Base-by-base conservation (phyloP, 2,888 invertebrate species). In the Pharmacophagus antenor region DNA sequence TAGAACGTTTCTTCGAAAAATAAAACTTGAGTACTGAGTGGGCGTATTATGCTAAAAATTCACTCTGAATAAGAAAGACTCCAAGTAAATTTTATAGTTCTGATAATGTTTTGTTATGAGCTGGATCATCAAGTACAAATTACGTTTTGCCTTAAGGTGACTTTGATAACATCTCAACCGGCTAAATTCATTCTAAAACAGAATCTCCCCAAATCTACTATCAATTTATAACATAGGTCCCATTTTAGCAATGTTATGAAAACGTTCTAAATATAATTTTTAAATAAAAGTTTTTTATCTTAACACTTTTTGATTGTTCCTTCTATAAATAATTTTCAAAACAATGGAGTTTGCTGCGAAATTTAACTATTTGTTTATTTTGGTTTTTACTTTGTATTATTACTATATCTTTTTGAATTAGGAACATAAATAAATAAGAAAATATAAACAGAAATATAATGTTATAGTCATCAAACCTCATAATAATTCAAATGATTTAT, bases 131-230 rank as follows among this genome's bases (percentile, higher is more conserved):
- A 46, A 44, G 50, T 22, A 22, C 5, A 20, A 50, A 49, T 17
- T 42, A 37, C 44, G 22, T 59, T 57, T 58, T 31, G 60, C 60
- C 60, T 60, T 55, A 55, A 55, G 55, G 50, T 51, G 50, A 27
- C 21, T 51, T 37, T 50, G 60, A 60, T 60, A 50, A 44, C n/a
- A 60, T 60, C 60, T 60, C 17, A 37, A 60, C 50, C 44, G 27
- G 21, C 23, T 50, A 55, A 44, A 51, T 55, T 46, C 59, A 59
- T 54, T 42, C 48, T 49, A 31, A 55, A 46, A 55, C 55, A 46
- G 18, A 55, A 55, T 59, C 50, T 60, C 50, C 54, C 23, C 44
- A 31, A 51, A 49, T 55, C 55, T 55, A 46, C 41, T 20, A 55
- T 60, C 60, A 50, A 51, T 20, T 31, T 50, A 41, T 25, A 53